phyloP scores from a whole-genome alignment of 2,888 invertebrate genomes.

The Lasioglossum lativentre region DNA sequence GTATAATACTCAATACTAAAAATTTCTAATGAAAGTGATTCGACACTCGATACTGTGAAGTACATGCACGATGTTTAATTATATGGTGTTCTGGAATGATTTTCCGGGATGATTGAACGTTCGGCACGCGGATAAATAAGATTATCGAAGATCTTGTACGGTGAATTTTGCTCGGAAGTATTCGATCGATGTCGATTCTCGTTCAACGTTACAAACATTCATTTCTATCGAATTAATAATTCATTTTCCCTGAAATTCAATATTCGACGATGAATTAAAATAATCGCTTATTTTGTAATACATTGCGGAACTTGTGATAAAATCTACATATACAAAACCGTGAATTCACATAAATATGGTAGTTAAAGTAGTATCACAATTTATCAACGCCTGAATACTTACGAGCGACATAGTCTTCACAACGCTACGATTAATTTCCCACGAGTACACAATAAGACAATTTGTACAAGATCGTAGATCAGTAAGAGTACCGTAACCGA shows the following conservation, averaged over 20 bases:
- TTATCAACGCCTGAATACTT: not conserved
- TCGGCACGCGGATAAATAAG: not conserved
- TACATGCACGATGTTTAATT: slow-evolving; percentile 39
- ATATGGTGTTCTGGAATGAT: not conserved
- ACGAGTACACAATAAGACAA: slow-evolving; percentile 4
- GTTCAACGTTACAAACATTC: not conserved
- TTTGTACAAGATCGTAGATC: slow-evolving; percentile 13
- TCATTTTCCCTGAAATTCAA: not conserved
- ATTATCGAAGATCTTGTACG: not conserved
- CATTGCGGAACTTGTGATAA: not conserved
- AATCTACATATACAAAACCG: not conserved
- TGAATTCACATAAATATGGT: not conserved
- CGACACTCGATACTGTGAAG: slow-evolving; percentile 36
- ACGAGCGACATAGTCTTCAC: not conserved
- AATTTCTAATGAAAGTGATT: slow-evolving; percentile 13
- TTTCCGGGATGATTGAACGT: not conserved
- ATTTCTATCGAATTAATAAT: not conserved
- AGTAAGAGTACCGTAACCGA: not conserved
- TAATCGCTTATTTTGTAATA: not conserved
- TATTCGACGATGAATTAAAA: not conserved
- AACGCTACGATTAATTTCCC: not conserved
- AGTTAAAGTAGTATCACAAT: not conserved
- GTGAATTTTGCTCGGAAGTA: not conserved
- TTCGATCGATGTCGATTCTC: not conserved
- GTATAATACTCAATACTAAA: slow-evolving; percentile 22